A percentile compares a stretch with the other conserved stretches of the same genome.
These are phyloP conservation scores for Cynoglossus semilaevis DNA, from an alignment of 2,113 vertebrate species.

Conservation along the genomic window DNA sequence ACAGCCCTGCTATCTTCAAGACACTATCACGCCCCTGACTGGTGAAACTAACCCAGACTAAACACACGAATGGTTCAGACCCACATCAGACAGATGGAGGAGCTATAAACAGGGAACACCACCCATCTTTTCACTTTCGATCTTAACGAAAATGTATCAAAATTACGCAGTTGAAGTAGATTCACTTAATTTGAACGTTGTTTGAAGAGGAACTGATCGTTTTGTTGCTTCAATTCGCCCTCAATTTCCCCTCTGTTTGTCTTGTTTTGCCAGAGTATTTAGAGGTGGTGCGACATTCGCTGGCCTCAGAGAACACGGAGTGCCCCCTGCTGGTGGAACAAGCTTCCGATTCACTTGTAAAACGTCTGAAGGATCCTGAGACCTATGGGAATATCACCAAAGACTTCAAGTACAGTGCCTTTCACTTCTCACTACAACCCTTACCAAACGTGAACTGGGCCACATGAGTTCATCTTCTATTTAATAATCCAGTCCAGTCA, in stretches of 20 bases:
- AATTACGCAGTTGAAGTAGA: conserved; percentile 8
- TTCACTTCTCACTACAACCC: not conserved
- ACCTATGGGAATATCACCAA: conserved; percentile 69
- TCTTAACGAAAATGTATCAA: conserved; percentile 3
- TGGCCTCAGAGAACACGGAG: conserved; percentile 55
- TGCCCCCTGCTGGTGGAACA: conserved; percentile 67
- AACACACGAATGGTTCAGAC: conserved; percentile 8
- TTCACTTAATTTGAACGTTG: not conserved
- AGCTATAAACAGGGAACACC: conserved; percentile 21
- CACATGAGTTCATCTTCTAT: not conserved
- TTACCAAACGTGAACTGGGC: not conserved
- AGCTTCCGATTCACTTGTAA: conserved; percentile 56
- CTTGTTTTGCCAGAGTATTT: conserved; percentile 64
- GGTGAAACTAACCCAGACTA: conserved; percentile 9
- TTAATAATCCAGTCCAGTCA: no score
- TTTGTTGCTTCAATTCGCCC: conserved; percentile 35
- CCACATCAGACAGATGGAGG: not conserved
- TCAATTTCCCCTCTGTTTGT: conserved; percentile 4
- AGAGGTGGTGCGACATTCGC: conserved; percentile 70
- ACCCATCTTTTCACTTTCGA: conserved; percentile 23
- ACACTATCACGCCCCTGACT: conserved; percentile 5
- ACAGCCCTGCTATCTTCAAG: conserved; percentile 19
- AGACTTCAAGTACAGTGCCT: conserved; percentile 71
- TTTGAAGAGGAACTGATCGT: conserved; percentile 11
- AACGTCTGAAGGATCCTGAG: conserved; percentile 59